Conservation (phyloP, 2,888 invertebrate species). For the Ypsolopha scabrella region DNA sequence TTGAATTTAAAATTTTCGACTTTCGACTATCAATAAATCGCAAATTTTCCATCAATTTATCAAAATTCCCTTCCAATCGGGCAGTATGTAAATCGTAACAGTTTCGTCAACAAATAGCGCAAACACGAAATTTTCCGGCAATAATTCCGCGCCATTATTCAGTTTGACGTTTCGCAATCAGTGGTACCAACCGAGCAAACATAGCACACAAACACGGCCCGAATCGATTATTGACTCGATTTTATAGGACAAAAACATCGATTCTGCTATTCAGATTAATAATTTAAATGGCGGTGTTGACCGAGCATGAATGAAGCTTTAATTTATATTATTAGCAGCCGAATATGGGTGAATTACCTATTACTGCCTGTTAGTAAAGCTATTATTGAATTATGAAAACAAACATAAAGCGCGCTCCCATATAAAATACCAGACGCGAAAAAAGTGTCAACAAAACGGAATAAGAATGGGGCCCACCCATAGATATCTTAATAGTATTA, state of each 20-base stretch:
- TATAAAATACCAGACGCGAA: not conserved
- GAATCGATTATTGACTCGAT: conserved; percentile 56
- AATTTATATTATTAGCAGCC: not conserved
- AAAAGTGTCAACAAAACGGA: not conserved
- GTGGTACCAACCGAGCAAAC: conserved; percentile 61
- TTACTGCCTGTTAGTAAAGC: no score
- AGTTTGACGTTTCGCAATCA: conserved; percentile 65
- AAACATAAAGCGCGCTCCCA: no score
- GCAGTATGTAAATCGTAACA: not conserved
- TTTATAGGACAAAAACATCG: conserved; percentile 12
- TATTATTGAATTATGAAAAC: no score
- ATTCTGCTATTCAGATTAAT: conserved; percentile 2
- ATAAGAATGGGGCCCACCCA: no score
- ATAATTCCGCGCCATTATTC: conserved; percentile 57
- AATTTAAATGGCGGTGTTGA: not conserved
- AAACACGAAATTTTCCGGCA: conserved; percentile 41
- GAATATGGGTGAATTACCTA: not conserved
- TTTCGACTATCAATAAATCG: not conserved
- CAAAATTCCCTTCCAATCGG: not conserved
- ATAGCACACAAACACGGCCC: conserved; percentile 39
- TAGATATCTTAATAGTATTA: no score
- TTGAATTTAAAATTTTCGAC: no score
- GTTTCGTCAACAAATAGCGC: conserved; percentile 11
- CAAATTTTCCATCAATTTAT: conserved; percentile 1
- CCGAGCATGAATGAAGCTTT: not conserved